A percentile compares a stretch with the other conserved stretches of the same genome.
phyloP scores from a whole-genome alignment of 1,140 invertebrate genomes.

The Sitobion miscanthi region DNA sequence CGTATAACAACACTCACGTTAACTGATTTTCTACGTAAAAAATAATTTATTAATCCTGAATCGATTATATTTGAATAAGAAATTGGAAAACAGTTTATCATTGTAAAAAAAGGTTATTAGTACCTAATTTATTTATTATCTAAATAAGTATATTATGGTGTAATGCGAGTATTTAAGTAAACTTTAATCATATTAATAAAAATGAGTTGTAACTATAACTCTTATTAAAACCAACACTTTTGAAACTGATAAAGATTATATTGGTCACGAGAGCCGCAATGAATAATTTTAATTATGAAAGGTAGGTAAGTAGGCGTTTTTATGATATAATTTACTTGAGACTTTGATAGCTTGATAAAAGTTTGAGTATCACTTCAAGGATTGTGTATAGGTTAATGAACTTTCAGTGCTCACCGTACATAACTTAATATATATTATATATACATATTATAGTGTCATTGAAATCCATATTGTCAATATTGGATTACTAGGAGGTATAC shows the following conservation, averaged over 20 bases:
- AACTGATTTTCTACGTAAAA: not conserved
- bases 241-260: not conserved
- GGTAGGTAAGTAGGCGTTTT: not conserved
- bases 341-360: not conserved
- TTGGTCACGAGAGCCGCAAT: not conserved
- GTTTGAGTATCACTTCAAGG: not conserved
- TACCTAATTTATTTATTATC: not conserved
- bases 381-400: not conserved
- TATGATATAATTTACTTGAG: not conserved
- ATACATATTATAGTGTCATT: not conserved
- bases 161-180: not conserved
- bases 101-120: not conserved
- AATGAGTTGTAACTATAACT: not conserved
- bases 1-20: not conserved
- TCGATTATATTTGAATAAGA: not conserved
- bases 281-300: not conserved
- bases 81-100: not conserved
- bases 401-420: not conserved
- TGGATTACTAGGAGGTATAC: not conserved
- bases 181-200: not conserved
- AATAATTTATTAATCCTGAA: not conserved
- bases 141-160: not conserved
- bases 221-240: not conserved
- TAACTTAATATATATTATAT: not conserved
- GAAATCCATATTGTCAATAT: conserved; percentile 35